These are phyloP conservation scores for Labrus mixtus DNA, from an alignment of 2,113 vertebrate species.

Conservation along the genomic window DNA sequence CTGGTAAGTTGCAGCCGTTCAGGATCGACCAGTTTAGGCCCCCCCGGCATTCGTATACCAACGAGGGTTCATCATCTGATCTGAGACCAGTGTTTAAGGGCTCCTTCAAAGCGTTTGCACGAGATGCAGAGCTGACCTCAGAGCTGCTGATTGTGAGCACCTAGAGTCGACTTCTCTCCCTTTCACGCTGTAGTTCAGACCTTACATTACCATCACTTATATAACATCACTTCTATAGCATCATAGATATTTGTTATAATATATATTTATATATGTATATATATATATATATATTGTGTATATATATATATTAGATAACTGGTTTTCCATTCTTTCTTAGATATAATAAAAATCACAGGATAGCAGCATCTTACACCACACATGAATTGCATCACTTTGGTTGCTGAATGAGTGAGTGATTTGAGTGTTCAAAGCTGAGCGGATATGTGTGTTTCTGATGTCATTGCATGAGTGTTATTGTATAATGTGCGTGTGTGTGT, in stretches of 20 bases:
- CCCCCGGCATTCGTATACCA: constrained; percentile 34
- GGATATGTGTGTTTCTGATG: constrained; percentile 64
- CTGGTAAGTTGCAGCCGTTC: constrained; percentile 17
- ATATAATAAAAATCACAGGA: constrained; percentile 83
- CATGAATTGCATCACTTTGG: constrained; percentile 85
- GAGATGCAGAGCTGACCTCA: constrained; percentile 59
- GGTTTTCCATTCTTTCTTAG: constrained; percentile 79
- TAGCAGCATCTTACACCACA: constrained; percentile 87
- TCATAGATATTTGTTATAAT: constrained; percentile 81
- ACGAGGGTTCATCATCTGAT: constrained; percentile 41
- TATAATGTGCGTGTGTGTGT: constrained; percentile 1
- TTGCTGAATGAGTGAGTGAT: constrained; percentile 77
- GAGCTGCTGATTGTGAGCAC: constrained; percentile 60
- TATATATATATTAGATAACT: constrained; percentile 82
- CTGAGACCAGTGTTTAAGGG: constrained; percentile 52
- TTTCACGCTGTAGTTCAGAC: constrained; percentile 73
- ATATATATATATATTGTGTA: constrained; percentile 79
- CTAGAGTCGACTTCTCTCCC: constrained; percentile 51
- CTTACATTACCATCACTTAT: constrained; percentile 77
- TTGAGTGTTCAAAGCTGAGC: constrained; percentile 69
- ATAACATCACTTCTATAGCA: constrained; percentile 82
- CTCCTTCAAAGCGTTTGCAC: constrained; percentile 39
- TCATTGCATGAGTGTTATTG: constrained; percentile 58
- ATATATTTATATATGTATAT: constrained; percentile 53
- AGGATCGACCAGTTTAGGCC: constrained; percentile 38